These are phyloP conservation scores for Antheraea pernyi DNA, from an alignment of 1,140 invertebrate species.

Conservation along the genomic window DNA sequence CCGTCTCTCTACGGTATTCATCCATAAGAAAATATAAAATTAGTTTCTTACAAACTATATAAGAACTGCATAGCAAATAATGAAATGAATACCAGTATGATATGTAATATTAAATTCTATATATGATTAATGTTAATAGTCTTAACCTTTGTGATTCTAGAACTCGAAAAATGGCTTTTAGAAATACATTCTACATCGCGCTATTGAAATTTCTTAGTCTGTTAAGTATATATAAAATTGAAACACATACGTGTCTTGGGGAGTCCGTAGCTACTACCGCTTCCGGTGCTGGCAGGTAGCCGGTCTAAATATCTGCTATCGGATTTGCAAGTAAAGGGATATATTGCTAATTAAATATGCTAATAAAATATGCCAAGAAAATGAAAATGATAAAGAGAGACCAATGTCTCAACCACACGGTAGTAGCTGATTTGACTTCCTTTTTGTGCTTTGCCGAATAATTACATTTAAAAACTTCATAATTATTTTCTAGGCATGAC, in stretches of 20 bases:
- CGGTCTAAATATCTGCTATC: constrained; percentile 57
- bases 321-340: constrained; percentile 42
- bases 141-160: not conserved
- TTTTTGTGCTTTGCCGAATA: constrained; percentile 32
- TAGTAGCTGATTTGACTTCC: constrained; percentile 67
- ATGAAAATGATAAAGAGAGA: constrained; percentile 70
- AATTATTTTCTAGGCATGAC: too few species aligned
- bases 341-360: constrained; percentile 34
- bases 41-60: not conserved
- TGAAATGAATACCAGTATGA: not conserved
- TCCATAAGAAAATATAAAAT: not conserved
- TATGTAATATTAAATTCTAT: not conserved
- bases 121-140: not conserved
- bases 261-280: constrained; percentile 69
- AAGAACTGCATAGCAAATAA: not conserved
- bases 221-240: constrained; percentile 32
- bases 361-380: constrained; percentile 44
- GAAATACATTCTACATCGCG: constrained; percentile 45
- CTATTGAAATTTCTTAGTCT: constrained; percentile 39
- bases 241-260: constrained; percentile 15
- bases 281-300: constrained; percentile 50
- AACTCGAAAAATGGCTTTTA: constrained; percentile 10
- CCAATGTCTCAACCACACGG: constrained; percentile 56
- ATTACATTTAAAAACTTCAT: too few species aligned
- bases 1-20: not conserved